phyloP scores from a whole-genome alignment of 1,140 invertebrate species.

The Macrosteles quadrilineatus region DNA sequence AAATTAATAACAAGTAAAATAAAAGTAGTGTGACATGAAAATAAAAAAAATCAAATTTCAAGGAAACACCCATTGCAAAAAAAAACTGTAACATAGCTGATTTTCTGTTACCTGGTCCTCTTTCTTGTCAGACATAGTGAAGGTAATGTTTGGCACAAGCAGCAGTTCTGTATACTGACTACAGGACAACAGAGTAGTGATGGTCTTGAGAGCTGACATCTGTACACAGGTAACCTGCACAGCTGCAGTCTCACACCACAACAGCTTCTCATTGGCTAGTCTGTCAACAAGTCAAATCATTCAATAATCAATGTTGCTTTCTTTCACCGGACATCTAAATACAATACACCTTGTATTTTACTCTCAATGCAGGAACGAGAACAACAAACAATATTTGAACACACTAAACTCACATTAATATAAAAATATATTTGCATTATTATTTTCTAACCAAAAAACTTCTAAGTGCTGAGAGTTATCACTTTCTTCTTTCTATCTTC shows the following conservation, averaged over 20 bases:
- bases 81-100: no score
- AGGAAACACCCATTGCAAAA: no score
- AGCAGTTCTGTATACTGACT: slow-evolving; percentile 59
- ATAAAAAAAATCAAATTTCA: no score
- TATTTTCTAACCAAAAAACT: no score
- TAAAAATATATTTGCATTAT: no score
- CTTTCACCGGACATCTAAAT: background rate
- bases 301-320: background rate
- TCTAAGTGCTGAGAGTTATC: no score
- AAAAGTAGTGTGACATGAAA: no score
- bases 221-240: slow-evolving; percentile 57
- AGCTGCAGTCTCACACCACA: slow-evolving; percentile 50
- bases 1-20: no score
- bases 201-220: slow-evolving; percentile 59
- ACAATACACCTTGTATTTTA: background rate
- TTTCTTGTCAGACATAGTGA: slow-evolving; percentile 16
- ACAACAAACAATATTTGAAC: no score
- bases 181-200: slow-evolving; percentile 55
- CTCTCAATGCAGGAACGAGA: slow-evolving; percentile 14
- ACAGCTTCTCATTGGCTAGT: slow-evolving; percentile 47
- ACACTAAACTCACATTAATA: no score
- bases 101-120: slow-evolving; percentile 33
- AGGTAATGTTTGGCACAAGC: slow-evolving; percentile 50
- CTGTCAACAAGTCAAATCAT: no score
- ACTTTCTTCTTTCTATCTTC: no score